Evolutionary conservation across 2,113 vertebrate genomes (phyloP).

Genomic region (Paramormyrops kingsleyae): DNA sequence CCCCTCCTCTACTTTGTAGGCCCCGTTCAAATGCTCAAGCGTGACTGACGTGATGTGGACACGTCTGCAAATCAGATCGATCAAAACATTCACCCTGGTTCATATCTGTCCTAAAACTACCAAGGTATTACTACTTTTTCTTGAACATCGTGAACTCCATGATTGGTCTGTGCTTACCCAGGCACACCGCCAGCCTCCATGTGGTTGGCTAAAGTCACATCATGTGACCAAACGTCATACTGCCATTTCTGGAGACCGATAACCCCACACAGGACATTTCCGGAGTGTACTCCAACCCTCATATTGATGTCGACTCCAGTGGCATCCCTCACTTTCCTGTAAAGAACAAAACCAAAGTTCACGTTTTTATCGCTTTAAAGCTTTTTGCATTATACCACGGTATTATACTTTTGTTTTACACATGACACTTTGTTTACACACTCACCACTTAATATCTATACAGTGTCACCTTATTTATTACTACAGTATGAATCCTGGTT

Average conservation of each 20-base stretch:
- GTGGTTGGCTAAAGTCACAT: constrained; percentile 93
- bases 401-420: not conserved
- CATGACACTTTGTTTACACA: not conserved
- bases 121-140: not conserved
- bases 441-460: not conserved
- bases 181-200: constrained; percentile 97
- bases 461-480: not conserved
- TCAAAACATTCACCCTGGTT: not conserved
- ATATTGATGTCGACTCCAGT: constrained; percentile 95
- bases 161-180: constrained; percentile 64
- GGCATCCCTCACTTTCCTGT: constrained; percentile 88
- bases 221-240: constrained; percentile 97
- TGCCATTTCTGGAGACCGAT: constrained; percentile 98
- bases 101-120: not conserved
- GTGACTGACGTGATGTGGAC: constrained; percentile 95
- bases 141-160: not conserved
- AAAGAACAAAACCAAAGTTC: constrained; percentile 28
- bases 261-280: constrained; percentile 93
- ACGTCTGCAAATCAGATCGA: constrained; percentile 62
- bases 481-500: not conserved
- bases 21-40: constrained; percentile 83
- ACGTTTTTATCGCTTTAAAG: not conserved
- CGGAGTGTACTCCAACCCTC: constrained; percentile 93
- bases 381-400: not conserved
- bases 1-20: constrained; percentile 92